phyloP scores from a whole-genome alignment of 1,140 invertebrate genomes.

The Eufriesea mexicana region DNA sequence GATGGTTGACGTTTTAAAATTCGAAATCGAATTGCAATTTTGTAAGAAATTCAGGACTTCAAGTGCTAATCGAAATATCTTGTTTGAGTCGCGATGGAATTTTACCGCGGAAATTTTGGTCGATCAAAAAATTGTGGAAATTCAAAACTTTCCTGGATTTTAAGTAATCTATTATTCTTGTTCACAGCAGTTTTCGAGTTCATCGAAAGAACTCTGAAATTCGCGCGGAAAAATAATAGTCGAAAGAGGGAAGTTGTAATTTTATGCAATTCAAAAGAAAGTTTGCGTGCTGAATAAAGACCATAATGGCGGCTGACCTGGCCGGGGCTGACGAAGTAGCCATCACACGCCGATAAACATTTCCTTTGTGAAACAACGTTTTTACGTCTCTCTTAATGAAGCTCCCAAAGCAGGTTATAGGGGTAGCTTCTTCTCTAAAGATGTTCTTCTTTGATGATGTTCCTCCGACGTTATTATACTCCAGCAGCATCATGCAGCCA shows the following conservation, averaged over 20 bases:
- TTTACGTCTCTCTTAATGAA: neutral
- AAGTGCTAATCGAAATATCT: too few species aligned
- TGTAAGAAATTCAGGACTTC: too few species aligned
- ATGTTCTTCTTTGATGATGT: neutral
- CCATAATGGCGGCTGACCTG: neutral
- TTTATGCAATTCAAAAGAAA: neutral
- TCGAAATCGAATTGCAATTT: too few species aligned
- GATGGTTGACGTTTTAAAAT: too few species aligned
- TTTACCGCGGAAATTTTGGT: too few species aligned
- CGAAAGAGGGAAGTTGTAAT: neutral
- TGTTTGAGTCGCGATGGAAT: too few species aligned
- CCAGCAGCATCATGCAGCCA: neutral
- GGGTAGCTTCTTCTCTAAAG: neutral
- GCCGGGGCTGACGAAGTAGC: neutral
- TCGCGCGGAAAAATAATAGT: neutral
- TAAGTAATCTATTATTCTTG: too few species aligned
- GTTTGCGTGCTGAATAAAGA: neutral
- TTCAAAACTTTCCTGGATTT: too few species aligned
- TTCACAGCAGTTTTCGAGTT: too few species aligned
- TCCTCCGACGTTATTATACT: too few species aligned
- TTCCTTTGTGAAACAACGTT: neutral
- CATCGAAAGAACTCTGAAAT: neutral
- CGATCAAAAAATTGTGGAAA: too few species aligned
- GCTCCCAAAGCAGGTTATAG: neutral
- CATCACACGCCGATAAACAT: conserved; percentile 4